phyloP scores from a whole-genome alignment of 1,140 invertebrate genomes.

The Pseudomyrmex flavicornis region DNA sequence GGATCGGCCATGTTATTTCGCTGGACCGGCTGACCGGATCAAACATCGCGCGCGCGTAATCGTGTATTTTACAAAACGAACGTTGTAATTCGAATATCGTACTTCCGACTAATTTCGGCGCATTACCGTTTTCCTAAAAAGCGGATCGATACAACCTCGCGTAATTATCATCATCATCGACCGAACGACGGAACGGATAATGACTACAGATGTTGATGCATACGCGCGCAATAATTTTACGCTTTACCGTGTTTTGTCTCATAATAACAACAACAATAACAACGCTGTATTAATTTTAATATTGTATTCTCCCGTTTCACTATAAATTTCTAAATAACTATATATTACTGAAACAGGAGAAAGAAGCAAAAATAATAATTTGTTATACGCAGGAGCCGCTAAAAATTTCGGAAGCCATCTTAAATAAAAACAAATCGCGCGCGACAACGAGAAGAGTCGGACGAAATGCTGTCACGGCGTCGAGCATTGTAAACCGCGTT shows the following conservation, averaged over 20 bases:
- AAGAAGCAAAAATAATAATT: neutral
- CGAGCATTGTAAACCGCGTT: conserved; percentile 39
- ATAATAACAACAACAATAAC: conserved; percentile 12
- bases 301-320: neutral
- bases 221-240: neutral
- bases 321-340: neutral
- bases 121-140: conserved; percentile 52
- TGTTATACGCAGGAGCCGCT: conserved; percentile 7
- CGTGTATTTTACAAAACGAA: conserved; percentile 59
- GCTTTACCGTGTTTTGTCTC: neutral
- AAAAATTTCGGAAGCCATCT: conserved; percentile 31
- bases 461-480: conserved; percentile 27
- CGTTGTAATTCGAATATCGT: conserved; percentile 54
- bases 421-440: neutral
- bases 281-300: neutral
- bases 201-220: conserved; percentile 48
- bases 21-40: conserved; percentile 20
- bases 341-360: neutral
- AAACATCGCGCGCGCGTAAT: conserved; percentile 41
- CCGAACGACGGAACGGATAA: conserved; percentile 19
- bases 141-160: conserved; percentile 15
- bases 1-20: conserved; percentile 49
- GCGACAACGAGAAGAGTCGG: conserved; percentile 4
- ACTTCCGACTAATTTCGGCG: conserved; percentile 51
- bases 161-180: conserved; percentile 41